Conservation (phyloP, 2,888 invertebrate species). For the Parnassius apollo region DNA sequence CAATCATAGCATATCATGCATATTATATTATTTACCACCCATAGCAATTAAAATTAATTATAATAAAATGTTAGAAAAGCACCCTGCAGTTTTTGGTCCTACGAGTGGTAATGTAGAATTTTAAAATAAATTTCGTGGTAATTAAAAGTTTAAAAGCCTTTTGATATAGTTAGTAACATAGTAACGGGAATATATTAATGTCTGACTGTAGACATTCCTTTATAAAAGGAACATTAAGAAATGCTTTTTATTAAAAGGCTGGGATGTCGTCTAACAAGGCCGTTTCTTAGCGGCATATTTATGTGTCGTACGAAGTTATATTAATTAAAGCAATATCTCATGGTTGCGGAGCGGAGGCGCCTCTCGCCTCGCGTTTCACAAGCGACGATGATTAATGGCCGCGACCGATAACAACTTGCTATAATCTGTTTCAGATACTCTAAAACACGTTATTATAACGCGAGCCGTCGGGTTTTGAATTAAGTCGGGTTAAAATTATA, state of each 20-base stretch:
- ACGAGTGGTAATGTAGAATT: no score
- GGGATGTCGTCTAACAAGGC: background rate
- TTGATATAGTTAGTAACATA: no score
- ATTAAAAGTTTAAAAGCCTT: no score
- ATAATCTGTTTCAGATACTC: conserved; percentile 34
- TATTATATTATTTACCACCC: no score
- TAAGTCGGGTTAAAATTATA: no score
- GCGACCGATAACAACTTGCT: conserved; percentile 37
- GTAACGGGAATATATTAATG: no score
- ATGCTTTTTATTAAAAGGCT: background rate
- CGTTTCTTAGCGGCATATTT: conserved; percentile 35
- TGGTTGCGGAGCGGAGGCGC: conserved; percentile 27
- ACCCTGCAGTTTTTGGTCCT: no score
- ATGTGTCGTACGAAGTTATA: conserved; percentile 41
- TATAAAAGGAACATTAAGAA: background rate
- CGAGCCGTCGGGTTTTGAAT: background rate
- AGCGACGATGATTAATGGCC: conserved; percentile 40
- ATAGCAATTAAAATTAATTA: no score
- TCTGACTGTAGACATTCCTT: no score
- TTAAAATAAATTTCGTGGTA: no score
- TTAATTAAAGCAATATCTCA: conserved; percentile 57
- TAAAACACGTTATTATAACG: background rate
- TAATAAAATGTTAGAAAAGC: no score
- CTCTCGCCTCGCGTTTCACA: conserved; percentile 28
- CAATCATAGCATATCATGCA: no score